These are phyloP conservation scores for Cryptocephalus moraei DNA, from an alignment of 2,888 invertebrate species.

Conservation along the genomic window DNA sequence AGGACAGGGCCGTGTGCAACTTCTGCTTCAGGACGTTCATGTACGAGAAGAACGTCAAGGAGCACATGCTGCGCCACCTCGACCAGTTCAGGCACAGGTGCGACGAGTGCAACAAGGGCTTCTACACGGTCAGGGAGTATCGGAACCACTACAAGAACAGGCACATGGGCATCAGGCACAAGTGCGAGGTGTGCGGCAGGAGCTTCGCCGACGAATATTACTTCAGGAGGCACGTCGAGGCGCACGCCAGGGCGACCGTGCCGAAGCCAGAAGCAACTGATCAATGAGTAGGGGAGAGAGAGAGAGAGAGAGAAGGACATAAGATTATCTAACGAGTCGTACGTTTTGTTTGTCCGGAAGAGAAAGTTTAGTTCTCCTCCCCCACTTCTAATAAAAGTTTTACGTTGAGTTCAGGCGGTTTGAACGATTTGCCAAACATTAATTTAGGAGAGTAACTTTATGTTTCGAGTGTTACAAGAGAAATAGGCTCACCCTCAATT, in stretches of 20 bases:
- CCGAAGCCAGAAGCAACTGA: not conserved
- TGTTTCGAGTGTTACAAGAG: too few relatives aligned
- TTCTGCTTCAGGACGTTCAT: slow-evolving; percentile 37
- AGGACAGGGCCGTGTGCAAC: slow-evolving; percentile 35
- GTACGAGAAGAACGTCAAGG: slow-evolving; percentile 38
- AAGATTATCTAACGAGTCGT: too few relatives aligned
- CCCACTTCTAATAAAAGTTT: too few relatives aligned
- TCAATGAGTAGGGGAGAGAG: too few relatives aligned
- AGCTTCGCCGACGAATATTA: slow-evolving; percentile 38
- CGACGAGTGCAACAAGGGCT: slow-evolving; percentile 37
- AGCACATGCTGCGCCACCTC: slow-evolving; percentile 36
- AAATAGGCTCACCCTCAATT: too few relatives aligned
- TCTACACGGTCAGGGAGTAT: slow-evolving; percentile 37
- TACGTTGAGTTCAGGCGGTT: too few relatives aligned
- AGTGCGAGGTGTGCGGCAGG: slow-evolving; percentile 33
- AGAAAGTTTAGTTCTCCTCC: too few relatives aligned
- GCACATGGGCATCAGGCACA: slow-evolving; percentile 37
- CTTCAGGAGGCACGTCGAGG: slow-evolving; percentile 34
- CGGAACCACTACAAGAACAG: slow-evolving; percentile 37
- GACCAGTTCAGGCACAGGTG: slow-evolving; percentile 37
- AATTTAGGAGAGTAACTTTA: too few relatives aligned
- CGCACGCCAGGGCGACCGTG: slow-evolving; percentile 25
- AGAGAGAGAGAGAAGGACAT: not conserved
- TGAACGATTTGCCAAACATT: too few relatives aligned
- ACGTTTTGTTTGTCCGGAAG: too few relatives aligned